A percentile compares a stretch with the other conserved stretches of the same genome.
phyloP scores from a whole-genome alignment of 2,797 vertebrate species.

The Sardinella longiceps region DNA sequence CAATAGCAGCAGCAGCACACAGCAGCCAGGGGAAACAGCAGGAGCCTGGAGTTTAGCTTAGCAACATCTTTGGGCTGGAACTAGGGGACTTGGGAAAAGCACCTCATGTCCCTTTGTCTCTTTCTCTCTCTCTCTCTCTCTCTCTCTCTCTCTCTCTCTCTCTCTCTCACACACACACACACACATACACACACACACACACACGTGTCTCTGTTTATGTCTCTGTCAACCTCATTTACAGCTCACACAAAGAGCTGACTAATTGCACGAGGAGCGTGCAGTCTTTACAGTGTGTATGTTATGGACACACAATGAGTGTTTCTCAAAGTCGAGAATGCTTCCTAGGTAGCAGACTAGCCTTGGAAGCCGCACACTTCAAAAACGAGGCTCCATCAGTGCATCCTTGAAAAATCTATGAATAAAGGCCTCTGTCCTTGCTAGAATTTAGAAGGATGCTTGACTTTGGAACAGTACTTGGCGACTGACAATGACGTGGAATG shows the following conservation, averaged over 20 bases:
- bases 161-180: background rate
- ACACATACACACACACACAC: no score
- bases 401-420: no score
- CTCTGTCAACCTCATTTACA: background rate
- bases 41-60: conserved; percentile 42
- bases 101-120: conserved; percentile 28
- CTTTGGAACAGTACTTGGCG: no score
- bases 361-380: no score
- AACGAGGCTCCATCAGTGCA: no score
- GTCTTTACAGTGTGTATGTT: background rate
- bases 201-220: background rate
- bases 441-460: no score
- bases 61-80: conserved; percentile 40
- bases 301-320: background rate
- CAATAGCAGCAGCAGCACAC: conserved; percentile 36
- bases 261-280: background rate
- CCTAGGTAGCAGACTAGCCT: no score
- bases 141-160: conserved; percentile 27
- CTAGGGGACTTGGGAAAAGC: background rate
- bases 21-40: conserved; percentile 26
- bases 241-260: background rate
- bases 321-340: no score
- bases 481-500: no score
- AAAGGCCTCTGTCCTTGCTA: no score
- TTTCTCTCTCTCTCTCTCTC: conserved; percentile 47